Conservation (phyloP, 2,797 vertebrate species). For the Sphenopsis melanotis region DNA sequence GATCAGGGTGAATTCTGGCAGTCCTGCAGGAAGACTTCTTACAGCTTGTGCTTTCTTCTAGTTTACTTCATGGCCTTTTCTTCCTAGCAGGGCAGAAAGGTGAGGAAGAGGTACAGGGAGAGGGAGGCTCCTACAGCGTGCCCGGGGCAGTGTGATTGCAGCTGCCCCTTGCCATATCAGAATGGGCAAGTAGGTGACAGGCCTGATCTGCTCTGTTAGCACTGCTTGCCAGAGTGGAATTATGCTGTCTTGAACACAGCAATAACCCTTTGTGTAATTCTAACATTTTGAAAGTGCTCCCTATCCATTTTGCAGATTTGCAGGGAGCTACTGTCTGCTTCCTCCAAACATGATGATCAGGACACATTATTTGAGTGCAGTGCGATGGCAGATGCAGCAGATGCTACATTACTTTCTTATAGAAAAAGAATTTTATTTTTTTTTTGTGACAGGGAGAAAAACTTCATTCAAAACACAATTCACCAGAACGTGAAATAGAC, state of each 20-base stretch:
- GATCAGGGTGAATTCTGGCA: background rate
- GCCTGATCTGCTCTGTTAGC: background rate
- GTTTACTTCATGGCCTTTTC: background rate
- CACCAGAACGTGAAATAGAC: background rate
- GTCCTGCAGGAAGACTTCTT: background rate
- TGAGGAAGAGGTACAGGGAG: background rate
- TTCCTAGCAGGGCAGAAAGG: background rate
- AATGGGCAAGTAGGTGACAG: background rate
- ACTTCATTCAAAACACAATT: background rate
- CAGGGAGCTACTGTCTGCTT: background rate
- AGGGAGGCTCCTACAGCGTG: background rate
- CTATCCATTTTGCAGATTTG: background rate
- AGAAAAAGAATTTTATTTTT: background rate
- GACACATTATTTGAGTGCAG: background rate
- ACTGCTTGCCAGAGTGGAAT: background rate
- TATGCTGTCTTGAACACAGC: background rate
- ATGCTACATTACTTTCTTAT: background rate
- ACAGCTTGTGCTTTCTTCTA: background rate
- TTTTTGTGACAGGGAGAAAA: background rate
- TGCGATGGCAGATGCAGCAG: background rate
- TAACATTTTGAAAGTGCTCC: background rate
- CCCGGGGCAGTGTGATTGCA: background rate
- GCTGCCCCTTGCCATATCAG: background rate
- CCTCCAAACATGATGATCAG: background rate
- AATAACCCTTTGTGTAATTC: slow-evolving; percentile 16